Evolutionary conservation across 1,140 invertebrate species (phyloP).

Genomic region (Hylaeus volcanicus): DNA sequence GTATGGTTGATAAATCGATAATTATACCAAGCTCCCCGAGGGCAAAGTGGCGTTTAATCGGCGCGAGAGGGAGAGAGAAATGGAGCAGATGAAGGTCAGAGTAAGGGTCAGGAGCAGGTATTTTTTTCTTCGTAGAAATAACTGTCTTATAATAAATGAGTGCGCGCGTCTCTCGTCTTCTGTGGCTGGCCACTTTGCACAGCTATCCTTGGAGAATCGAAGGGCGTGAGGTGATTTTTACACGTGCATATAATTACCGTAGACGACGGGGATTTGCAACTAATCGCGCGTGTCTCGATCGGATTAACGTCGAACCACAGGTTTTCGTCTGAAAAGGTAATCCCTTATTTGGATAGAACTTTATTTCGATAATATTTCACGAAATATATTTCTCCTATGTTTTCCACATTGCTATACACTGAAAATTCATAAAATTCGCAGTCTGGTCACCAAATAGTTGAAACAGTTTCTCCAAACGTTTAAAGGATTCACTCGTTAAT

Average conservation of each 20-base stretch:
- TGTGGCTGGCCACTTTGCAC: slow-evolving; percentile 9
- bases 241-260: not conserved
- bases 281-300: not conserved
- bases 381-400: too few relatives aligned
- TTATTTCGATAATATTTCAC: not conserved
- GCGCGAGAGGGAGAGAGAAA: not conserved
- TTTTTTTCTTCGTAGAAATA: slow-evolving; percentile 42
- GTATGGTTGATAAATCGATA: slow-evolving; percentile 36
- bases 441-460: too few relatives aligned
- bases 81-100: not conserved
- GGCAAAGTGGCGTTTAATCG: slow-evolving; percentile 40
- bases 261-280: not conserved
- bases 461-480: too few relatives aligned
- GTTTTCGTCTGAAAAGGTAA: not conserved
- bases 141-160: slow-evolving; percentile 40
- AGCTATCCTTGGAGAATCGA: not conserved
- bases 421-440: too few relatives aligned
- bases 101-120: slow-evolving; percentile 45
- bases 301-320: not conserved
- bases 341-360: not conserved
- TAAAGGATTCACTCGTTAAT: too few relatives aligned
- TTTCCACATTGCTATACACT: too few relatives aligned
- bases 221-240: not conserved
- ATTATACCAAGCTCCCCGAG: slow-evolving; percentile 2
- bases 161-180: slow-evolving; percentile 8